Evolutionary conservation across 1,140 invertebrate genomes (phyloP).

Genomic region (Drosophila pachea): DNA sequence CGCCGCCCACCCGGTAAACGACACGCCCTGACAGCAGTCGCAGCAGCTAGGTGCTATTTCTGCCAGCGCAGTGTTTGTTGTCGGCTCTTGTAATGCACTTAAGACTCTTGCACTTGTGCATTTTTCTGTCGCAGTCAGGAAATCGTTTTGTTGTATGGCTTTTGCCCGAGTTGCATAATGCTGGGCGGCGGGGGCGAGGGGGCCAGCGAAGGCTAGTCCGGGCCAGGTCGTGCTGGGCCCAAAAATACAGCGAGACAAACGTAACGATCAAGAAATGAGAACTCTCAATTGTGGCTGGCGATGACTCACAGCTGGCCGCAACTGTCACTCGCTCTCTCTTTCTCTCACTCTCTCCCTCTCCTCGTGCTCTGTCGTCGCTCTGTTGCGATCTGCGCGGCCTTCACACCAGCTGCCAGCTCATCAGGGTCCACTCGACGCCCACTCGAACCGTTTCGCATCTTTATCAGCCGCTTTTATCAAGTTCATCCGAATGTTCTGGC

Average conservation of each 20-base stretch:
- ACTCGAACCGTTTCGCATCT: neutral
- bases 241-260: conserved; percentile 5
- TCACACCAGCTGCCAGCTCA: conserved; percentile 12
- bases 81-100: conserved; percentile 56
- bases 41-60: conserved; percentile 40
- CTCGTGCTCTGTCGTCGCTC: neutral
- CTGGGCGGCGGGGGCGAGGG: conserved; percentile 16
- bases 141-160: conserved; percentile 64
- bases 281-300: conserved; percentile 6
- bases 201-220: conserved; percentile 21
- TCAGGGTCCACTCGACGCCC: conserved; percentile 8
- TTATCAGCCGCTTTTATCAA: conserved; percentile 20
- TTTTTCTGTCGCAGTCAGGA: conserved; percentile 39
- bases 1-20: neutral
- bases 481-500: conserved; percentile 24
- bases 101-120: conserved; percentile 31
- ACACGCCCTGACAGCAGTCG: neutral
- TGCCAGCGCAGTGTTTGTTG: conserved; percentile 7
- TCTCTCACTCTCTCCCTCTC: neutral
- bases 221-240: neutral
- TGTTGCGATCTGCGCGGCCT: conserved; percentile 19
- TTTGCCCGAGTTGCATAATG: conserved; percentile 58
- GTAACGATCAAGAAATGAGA: neutral
- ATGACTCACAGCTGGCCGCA: conserved; percentile 27
- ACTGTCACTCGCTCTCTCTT: conserved; percentile 20